Conservation (phyloP, 2,888 invertebrate genomes). For the Tetheella fluctuosa region DNA sequence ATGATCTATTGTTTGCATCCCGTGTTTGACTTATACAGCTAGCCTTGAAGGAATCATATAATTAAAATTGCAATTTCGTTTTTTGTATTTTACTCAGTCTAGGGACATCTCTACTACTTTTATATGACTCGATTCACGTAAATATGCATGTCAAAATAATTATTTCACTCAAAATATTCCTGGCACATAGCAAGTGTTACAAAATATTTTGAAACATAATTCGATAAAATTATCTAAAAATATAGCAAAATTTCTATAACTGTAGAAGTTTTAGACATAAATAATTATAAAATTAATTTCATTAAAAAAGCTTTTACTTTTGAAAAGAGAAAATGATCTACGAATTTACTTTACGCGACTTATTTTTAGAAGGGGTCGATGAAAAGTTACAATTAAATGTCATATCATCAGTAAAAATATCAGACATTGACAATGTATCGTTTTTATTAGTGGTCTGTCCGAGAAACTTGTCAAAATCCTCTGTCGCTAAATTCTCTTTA, state of each 20-base stretch:
- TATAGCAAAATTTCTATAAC: slow-evolving; percentile 45
- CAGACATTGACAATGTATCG: slow-evolving; percentile 76
- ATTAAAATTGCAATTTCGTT: slow-evolving; percentile 35
- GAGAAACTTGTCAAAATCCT: slow-evolving; percentile 61
- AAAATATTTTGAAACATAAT: slow-evolving; percentile 50
- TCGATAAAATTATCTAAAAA: slow-evolving; percentile 61
- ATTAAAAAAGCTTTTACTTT: slow-evolving; percentile 15
- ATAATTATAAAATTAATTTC: slow-evolving; percentile 66
- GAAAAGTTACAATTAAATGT: slow-evolving; percentile 78
- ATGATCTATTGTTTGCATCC: slow-evolving; percentile 8
- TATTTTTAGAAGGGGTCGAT: slow-evolving; percentile 78
- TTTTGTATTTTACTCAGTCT: slow-evolving; percentile 60
- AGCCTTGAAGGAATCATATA: not conserved
- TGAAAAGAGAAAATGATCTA: slow-evolving; percentile 27
- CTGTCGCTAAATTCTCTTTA: slow-evolving; percentile 65
- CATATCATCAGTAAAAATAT: slow-evolving; percentile 74
- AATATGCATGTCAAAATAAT: slow-evolving; percentile 38
- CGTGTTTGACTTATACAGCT: no score
- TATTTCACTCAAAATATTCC: slow-evolving; percentile 59
- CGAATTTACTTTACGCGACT: slow-evolving; percentile 62
- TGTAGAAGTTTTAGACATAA: slow-evolving; percentile 51
- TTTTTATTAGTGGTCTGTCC: slow-evolving; percentile 56
- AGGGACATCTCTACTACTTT: not conserved
- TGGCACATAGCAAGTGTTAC: slow-evolving; percentile 29
- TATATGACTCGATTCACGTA: not conserved